Conservation (phyloP, 2,888 invertebrate species). For the Cantharis rufa region DNA sequence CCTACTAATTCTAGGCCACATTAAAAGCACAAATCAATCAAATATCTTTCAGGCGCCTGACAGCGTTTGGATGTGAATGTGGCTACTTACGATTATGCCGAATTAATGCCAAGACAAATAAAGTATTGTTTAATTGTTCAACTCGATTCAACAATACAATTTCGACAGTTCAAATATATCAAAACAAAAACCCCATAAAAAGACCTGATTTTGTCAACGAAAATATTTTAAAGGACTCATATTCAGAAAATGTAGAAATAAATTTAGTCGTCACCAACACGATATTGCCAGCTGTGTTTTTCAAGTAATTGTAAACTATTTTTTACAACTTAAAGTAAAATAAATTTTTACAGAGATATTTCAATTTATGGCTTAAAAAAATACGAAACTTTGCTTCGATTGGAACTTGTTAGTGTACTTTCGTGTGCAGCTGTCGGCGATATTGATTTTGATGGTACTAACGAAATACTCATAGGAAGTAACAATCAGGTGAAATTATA, state of each 20-base stretch:
- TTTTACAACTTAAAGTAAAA: background rate
- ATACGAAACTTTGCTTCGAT: slow-evolving; percentile 55
- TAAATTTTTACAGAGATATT: slow-evolving; percentile 55
- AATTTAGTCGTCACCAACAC: slow-evolving; percentile 64
- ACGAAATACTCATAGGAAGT: slow-evolving; percentile 71
- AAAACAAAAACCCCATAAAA: slow-evolving; percentile 38
- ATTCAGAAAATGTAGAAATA: slow-evolving; percentile 39
- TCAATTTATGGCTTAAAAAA: slow-evolving; percentile 56
- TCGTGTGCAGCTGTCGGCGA: slow-evolving; percentile 68
- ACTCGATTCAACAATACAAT: slow-evolving; percentile 62
- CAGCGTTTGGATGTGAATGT: slow-evolving; percentile 65
- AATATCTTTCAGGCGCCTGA: slow-evolving; percentile 57
- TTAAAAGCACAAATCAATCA: background rate
- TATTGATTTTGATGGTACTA: slow-evolving; percentile 70
- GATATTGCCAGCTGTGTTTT: slow-evolving; percentile 62
- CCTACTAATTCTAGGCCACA: background rate
- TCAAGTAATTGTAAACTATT: slow-evolving; percentile 54
- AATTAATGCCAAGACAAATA: slow-evolving; percentile 57
- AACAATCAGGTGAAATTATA: slow-evolving; percentile 61
- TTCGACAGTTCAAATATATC: slow-evolving; percentile 60
- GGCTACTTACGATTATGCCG: slow-evolving; percentile 62
- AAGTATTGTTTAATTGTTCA: slow-evolving; percentile 58
- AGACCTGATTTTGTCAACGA: slow-evolving; percentile 42
- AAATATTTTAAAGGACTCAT: slow-evolving; percentile 27
- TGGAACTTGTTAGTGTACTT: slow-evolving; percentile 63